These are phyloP conservation scores for Pluvialis apricaria DNA, from an alignment of 2,113 vertebrate genomes.

Conservation along the genomic window DNA sequence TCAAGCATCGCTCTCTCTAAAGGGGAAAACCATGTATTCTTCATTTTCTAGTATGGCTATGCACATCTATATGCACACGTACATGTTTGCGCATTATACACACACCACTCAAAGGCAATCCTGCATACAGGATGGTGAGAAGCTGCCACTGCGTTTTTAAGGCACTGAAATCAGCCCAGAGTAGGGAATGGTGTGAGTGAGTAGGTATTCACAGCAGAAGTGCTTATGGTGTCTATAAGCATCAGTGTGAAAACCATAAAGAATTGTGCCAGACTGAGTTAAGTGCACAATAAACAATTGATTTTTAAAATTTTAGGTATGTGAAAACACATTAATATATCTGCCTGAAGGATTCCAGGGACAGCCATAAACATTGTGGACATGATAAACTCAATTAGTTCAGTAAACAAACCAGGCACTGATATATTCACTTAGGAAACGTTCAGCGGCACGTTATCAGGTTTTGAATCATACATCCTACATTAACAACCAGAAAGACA, in stretches of 20 bases:
- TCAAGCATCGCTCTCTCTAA: neutral
- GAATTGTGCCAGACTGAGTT: neutral
- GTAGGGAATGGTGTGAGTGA: neutral
- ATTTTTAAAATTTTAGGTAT: constrained; percentile 24
- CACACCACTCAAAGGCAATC: neutral
- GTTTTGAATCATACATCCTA: neutral
- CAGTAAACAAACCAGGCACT: constrained; percentile 42
- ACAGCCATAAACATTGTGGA: constrained; percentile 19
- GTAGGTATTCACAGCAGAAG: neutral
- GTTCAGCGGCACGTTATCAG: neutral
- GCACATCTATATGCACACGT: neutral
- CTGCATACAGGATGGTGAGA: accelerated
- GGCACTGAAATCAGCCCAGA: neutral
- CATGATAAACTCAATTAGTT: constrained; percentile 38
- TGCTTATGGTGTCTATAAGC: neutral
- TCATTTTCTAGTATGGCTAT: neutral
- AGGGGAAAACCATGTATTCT: neutral
- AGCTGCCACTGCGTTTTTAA: neutral
- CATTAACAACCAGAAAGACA: neutral
- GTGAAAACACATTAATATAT: constrained; percentile 13
- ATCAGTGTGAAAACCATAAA: neutral
- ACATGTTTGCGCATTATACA: accelerated
- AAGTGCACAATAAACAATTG: neutral
- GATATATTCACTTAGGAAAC: neutral
- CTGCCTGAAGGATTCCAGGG: constrained; percentile 26